Evolutionary conservation across 2,888 invertebrate genomes (phyloP), one percentile per base, ranked within the genome.

Genomic region (Acrobasis suavella): DNA sequence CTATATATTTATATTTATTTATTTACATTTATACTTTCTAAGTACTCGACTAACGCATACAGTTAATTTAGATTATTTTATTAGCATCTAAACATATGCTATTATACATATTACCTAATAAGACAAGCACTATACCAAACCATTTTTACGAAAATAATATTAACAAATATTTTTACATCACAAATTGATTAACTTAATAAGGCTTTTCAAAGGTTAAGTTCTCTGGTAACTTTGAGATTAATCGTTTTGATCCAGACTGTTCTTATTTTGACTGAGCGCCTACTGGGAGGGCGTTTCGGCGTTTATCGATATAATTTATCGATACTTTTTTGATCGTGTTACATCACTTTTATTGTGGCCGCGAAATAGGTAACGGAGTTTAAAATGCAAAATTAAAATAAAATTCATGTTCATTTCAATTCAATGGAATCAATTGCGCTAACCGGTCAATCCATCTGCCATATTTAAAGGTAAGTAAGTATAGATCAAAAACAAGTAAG

Each of bases 171-270:
- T 55, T 49, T 69, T 70, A 69, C 74, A 78, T 75, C 69, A 81
- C 80, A 87, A 90, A 91, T 90, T 90, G 85, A 90, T 89, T 87
- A 89, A 85, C 85, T 80, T 78, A 77, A 69, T 75, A 77, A 72
- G 67, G 74, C 76, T 75, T 74, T 76, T 72, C 76, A 73, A 83
- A 82, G 83, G 83, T 82, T 74, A 75, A 76, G 77, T 77, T 82
- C 74, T 82, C 74, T 81, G 80, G 83, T 83, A 86, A 85, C 77
- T 74, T 74, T 74, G 78, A 88, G 87, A 89, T 90, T 86, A 89
- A 90, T 90, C 89, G 85, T 89, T 89, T 86, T 82, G 84, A 86
- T 89, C 83, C 81, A 78, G 72, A 75, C 74, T 71, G 70, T 73
- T 64, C 70, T 62, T 69, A 67, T 77, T 76, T 73, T 77, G 77